Evolutionary conservation across 2,113 vertebrate species (phyloP), one percentile per base, ranked within the genome.

Genomic region (Polyodon spathula): DNA sequence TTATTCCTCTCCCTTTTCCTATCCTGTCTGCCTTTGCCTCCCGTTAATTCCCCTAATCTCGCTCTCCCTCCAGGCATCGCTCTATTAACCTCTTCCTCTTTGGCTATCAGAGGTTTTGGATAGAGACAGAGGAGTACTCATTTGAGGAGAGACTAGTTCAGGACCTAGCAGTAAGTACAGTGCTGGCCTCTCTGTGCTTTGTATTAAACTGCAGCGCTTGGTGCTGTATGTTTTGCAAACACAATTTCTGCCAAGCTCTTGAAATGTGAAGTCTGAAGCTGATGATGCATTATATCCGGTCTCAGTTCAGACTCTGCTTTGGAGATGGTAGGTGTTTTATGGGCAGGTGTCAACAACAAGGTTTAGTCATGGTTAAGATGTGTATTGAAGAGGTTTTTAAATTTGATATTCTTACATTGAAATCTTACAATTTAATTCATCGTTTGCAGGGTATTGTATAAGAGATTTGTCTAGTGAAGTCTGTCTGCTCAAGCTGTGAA

Each of bases 21-120:
- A 58, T 72, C 70, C 63, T 65, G 54, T 81, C 70, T 81, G 80
- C 75, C 69, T 68, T 54, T 77, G 80, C 72, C 71, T 81, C 79
- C 71, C 73, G 73, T 77, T 79, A 81, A 85, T 81, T 81, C 86
- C 84, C 80, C 88, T 92, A 86, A 93, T 92, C 80, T 90, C 80
- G 79, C 86, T 93, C 86, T 92, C 79, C 81, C 89, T 89, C 79
- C 81, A 99, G 96, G 95, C 96, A 99, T 90, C 96, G 96, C 88
- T 95, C 92, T 92, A 95, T 99, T 97, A 99, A 99, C 91, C 95
- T 99, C 89, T 99, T 97, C 92, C 92, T 99, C 86, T 90, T 90
- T 91, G 95, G 92, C 87, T 99, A 99, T 95, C 94, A 95, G 88
- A 95, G 89, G 88, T 94, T 91, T 89, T 99, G 95, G 95, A 97